Conservation (phyloP, 2,797 vertebrate species). For the Buceros bicornis region DNA sequence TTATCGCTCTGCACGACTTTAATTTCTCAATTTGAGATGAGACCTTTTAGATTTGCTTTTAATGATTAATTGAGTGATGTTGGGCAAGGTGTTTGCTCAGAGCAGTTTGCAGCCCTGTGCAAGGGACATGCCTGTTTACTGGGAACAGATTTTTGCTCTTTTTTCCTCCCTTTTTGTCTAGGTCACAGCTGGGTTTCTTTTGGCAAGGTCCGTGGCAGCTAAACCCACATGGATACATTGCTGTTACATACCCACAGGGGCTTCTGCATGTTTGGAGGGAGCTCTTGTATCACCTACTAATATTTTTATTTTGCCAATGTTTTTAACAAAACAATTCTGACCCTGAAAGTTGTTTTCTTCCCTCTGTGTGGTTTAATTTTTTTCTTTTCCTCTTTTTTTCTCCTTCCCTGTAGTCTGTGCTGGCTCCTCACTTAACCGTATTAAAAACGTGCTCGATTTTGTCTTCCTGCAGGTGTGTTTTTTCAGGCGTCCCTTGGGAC, state of each 20-base stretch:
- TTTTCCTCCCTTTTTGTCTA: neutral
- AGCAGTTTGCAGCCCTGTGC: neutral
- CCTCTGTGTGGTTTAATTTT: neutral
- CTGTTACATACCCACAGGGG: neutral
- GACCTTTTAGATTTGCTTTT: neutral
- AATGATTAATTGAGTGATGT: conserved; percentile 8
- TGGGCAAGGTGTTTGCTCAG: conserved; percentile 42
- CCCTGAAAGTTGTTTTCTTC: neutral
- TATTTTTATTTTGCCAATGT: neutral
- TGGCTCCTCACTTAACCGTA: neutral
- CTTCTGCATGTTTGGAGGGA: neutral
- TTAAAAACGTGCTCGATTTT: neutral
- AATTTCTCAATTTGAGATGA: neutral
- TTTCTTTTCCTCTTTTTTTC: neutral
- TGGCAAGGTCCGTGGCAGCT: neutral
- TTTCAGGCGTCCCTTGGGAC: neutral
- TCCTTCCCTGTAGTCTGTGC: neutral
- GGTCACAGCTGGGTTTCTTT: neutral
- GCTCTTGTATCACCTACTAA: fast-evolving
- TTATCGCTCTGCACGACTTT: neutral
- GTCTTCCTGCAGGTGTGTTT: neutral
- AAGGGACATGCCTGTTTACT: neutral
- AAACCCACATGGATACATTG: fast-evolving
- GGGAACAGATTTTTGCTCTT: neutral
- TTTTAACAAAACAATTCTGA: neutral